Evolutionary conservation across 2,113 vertebrate species (phyloP).

Genomic region (Oceanites oceanicus): DNA sequence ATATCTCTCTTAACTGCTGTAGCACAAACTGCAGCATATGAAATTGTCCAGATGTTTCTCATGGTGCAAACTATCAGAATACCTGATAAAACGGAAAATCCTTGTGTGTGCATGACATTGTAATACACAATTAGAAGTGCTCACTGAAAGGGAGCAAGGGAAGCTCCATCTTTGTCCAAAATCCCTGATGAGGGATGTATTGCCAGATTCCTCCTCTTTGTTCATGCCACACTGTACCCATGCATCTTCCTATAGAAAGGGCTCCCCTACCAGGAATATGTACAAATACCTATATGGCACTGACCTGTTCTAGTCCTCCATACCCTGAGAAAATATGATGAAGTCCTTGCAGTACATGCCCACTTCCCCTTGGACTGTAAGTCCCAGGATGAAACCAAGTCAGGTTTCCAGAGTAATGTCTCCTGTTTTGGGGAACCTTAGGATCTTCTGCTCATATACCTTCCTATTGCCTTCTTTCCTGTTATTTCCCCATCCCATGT

Average conservation of each 20-base stretch:
- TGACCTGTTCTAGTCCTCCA: neutral
- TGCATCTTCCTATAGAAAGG: neutral
- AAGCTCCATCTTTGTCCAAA: neutral
- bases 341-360: neutral
- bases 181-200: neutral
- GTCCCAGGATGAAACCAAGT: neutral
- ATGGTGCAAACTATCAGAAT: neutral
- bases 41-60: neutral
- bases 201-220: neutral
- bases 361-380: neutral
- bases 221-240: neutral
- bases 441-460: neutral
- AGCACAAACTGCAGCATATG: neutral
- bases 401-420: neutral
- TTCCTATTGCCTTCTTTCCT: neutral
- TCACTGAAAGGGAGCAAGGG: neutral
- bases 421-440: neutral
- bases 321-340: neutral
- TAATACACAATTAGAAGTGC: neutral
- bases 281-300: neutral
- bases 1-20: neutral
- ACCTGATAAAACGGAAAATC: neutral
- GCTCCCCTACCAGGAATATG: neutral
- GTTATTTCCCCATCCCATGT: neutral
- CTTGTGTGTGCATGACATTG: neutral